phyloP scores from a whole-genome alignment of 2,888 invertebrate species.

The Beris chalybata region DNA sequence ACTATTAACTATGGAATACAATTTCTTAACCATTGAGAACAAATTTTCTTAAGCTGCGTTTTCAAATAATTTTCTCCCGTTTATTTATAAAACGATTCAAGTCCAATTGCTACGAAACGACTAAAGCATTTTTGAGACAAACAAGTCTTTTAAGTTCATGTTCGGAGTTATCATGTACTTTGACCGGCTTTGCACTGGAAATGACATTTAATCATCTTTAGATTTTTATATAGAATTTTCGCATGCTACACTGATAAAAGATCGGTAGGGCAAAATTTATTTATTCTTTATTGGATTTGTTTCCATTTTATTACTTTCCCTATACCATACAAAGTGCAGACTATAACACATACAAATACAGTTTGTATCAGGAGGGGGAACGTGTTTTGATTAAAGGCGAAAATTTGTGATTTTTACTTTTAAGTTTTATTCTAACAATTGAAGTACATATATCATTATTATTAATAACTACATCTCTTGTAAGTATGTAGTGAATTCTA shows the following conservation, averaged over 20 bases:
- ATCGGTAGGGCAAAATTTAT: conserved; percentile 19
- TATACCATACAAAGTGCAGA: too few relatives aligned
- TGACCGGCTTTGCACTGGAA: conserved; percentile 36
- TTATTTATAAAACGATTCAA: conserved; percentile 16
- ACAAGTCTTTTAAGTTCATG: conserved; percentile 40
- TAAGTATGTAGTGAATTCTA: too few relatives aligned
- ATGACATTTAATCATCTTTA: conserved; percentile 29
- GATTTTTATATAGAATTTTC: conserved; percentile 20
- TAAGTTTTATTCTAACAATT: too few relatives aligned
- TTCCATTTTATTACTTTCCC: too few relatives aligned
- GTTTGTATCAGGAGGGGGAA: too few relatives aligned
- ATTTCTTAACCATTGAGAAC: too few relatives aligned
- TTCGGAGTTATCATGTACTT: conserved; percentile 40
- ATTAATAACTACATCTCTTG: too few relatives aligned
- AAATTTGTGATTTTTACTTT: too few relatives aligned
- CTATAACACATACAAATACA: too few relatives aligned
- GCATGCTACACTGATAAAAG: conserved; percentile 25
- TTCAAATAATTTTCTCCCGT: not conserved
- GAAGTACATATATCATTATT: too few relatives aligned
- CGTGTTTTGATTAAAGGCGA: too few relatives aligned
- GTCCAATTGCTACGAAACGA: conserved; percentile 31
- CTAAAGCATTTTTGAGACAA: conserved; percentile 37
- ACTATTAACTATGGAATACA: too few relatives aligned
- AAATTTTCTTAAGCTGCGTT: not conserved
- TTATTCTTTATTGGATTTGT: conserved; percentile 3